These are phyloP conservation scores for Venustaconcha ellipsiformis DNA, from an alignment of 1,140 invertebrate species.

Conservation along the genomic window DNA sequence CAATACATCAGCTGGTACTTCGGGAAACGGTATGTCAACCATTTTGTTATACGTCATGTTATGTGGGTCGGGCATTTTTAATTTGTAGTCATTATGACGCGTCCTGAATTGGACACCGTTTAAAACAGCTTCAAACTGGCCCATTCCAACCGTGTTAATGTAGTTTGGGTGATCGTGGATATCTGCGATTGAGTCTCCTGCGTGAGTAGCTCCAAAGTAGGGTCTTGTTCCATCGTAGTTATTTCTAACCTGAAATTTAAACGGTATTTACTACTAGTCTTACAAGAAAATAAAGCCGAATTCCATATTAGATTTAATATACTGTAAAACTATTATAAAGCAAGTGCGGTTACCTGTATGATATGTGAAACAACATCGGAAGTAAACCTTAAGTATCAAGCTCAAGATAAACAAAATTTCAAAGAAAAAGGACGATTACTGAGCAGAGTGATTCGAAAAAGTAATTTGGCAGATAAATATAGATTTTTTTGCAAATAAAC, in stretches of 20 bases:
- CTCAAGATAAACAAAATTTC: too few relatives aligned
- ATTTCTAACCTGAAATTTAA: background rate
- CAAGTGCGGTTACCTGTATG: too few relatives aligned
- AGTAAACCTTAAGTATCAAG: too few relatives aligned
- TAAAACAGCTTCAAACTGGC: conserved; percentile 45
- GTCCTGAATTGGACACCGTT: conserved; percentile 56
- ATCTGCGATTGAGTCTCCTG: background rate
- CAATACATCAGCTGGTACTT: conserved; percentile 45
- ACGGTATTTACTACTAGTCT: too few relatives aligned
- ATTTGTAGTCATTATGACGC: conserved; percentile 52
- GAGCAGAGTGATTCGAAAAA: too few relatives aligned
- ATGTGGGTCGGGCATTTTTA: conserved; percentile 34
- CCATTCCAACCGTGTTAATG: conserved; percentile 45
- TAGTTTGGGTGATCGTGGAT: conserved; percentile 44
- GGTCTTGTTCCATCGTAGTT: background rate
- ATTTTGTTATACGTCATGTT: conserved; percentile 22
- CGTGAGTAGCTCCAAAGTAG: background rate
- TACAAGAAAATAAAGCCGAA: too few relatives aligned
- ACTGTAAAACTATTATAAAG: too few relatives aligned
- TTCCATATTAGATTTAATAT: too few relatives aligned
- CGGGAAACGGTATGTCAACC: conserved; percentile 47
- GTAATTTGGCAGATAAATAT: too few relatives aligned
- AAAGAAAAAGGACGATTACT: too few relatives aligned
- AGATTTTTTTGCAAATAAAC: too few relatives aligned
- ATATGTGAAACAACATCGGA: too few relatives aligned